These are phyloP conservation scores for Oscheius sp. DNA, from an alignment of 2,888 invertebrate species.

Conservation along the genomic window DNA sequence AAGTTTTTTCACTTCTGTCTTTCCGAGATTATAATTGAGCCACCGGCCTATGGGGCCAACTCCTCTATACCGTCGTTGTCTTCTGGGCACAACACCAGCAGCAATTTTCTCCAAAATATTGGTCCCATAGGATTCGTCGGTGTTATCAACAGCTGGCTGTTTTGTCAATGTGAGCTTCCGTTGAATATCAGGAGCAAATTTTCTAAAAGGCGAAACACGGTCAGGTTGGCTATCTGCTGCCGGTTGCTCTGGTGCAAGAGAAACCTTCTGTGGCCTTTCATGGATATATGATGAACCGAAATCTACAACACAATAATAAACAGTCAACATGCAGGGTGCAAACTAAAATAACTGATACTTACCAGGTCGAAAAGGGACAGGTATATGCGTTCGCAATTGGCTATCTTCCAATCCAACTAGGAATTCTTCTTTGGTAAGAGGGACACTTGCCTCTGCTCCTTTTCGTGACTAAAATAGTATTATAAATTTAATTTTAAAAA, in stretches of 20 bases:
- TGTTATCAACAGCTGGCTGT: background rate
- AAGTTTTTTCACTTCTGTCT: conserved; percentile 13
- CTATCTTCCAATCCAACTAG: conserved; percentile 11
- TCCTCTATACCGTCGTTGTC: conserved; percentile 9
- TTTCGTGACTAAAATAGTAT: conserved; percentile 5
- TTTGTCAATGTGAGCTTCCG: background rate
- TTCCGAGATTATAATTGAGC: conserved; percentile 5
- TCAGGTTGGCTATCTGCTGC: background rate
- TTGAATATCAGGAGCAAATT: background rate
- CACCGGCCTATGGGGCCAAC: conserved; percentile 12
- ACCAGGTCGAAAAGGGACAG: background rate
- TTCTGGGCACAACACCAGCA: conserved; percentile 2
- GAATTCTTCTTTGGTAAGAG: conserved; percentile 2
- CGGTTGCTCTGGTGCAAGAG: background rate
- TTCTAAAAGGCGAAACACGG: background rate
- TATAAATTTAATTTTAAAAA: background rate
- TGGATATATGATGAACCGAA: conserved; percentile 3
- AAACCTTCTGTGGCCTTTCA: background rate
- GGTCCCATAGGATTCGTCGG: background rate
- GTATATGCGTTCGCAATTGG: conserved; percentile 1
- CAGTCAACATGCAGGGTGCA: background rate
- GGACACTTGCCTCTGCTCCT: background rate
- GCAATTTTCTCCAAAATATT: background rate
- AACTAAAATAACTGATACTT: background rate
- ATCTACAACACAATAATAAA: conserved; percentile 21